phyloP scores from a whole-genome alignment of 2,797 vertebrate species.

The Tragopan temminckii region DNA sequence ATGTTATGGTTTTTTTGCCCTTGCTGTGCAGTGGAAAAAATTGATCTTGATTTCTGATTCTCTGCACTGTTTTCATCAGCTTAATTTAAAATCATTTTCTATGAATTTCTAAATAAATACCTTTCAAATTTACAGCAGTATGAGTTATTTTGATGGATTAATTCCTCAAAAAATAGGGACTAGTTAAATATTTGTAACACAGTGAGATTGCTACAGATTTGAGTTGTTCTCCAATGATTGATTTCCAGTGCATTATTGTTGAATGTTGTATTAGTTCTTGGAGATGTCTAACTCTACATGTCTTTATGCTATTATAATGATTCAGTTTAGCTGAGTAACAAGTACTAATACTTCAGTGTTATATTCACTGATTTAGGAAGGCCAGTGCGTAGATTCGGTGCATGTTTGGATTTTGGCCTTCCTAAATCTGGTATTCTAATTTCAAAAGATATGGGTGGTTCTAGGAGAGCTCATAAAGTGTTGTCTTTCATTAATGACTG shows the following conservation, averaged over 20 bases:
- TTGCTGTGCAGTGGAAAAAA: background rate
- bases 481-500: background rate
- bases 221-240: background rate
- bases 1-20: background rate
- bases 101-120: background rate
- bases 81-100: background rate
- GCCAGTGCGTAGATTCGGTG: background rate
- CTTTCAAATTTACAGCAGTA: background rate
- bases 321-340: background rate
- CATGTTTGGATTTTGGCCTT: background rate
- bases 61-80: background rate
- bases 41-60: rapidly evolving
- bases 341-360: background rate
- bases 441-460: background rate
- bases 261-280: background rate
- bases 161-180: background rate
- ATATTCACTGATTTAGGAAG: background rate
- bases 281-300: background rate
- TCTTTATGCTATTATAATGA: background rate
- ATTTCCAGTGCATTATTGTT: background rate
- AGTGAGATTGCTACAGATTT: background rate
- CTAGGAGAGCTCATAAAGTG: background rate
- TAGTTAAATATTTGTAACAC: background rate
- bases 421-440: background rate
- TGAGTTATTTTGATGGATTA: background rate